Evolutionary conservation across 2,113 vertebrate species (phyloP).

Genomic region (Toxotes jaculatrix): DNA sequence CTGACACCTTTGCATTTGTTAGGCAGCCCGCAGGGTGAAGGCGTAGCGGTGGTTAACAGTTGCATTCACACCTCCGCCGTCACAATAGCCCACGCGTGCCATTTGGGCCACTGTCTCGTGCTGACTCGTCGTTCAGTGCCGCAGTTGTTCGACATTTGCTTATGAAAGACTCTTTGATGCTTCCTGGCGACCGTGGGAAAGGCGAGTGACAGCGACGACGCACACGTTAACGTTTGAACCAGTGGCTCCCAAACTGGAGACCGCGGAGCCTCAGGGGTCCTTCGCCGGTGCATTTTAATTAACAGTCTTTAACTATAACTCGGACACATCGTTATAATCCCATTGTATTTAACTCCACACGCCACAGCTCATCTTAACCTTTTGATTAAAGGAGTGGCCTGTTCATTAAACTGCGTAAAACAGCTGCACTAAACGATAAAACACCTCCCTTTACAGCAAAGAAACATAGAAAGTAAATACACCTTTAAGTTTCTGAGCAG

Average conservation of each 20-base stretch:
- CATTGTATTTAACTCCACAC: background rate
- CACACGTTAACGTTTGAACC: background rate
- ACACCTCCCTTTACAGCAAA: background rate
- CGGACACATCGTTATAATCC: background rate
- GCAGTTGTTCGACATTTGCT: slow-evolving; percentile 18
- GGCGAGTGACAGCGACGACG: background rate
- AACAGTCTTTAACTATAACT: background rate
- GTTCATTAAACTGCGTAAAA: background rate
- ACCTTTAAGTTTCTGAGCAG: too few relatives aligned
- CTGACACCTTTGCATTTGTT: slow-evolving; percentile 46
- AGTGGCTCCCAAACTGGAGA: background rate
- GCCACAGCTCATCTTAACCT: background rate
- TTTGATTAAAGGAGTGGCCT: background rate
- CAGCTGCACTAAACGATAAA: background rate
- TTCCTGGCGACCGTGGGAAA: slow-evolving; percentile 41
- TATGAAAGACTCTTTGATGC: slow-evolving; percentile 32
- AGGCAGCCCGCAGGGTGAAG: background rate
- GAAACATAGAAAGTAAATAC: background rate
- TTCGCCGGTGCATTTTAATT: background rate
- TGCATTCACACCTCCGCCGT: slow-evolving; percentile 39
- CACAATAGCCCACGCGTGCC: slow-evolving; percentile 55
- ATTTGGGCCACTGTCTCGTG: slow-evolving; percentile 56
- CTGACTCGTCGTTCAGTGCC: slow-evolving; percentile 19
- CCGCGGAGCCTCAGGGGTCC: background rate
- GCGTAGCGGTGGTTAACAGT: fast-evolving